A percentile compares a stretch with the other conserved stretches of the same genome.
Conservation (phyloP, 2,113 vertebrate species). For the Perognathus longimembris region DNA sequence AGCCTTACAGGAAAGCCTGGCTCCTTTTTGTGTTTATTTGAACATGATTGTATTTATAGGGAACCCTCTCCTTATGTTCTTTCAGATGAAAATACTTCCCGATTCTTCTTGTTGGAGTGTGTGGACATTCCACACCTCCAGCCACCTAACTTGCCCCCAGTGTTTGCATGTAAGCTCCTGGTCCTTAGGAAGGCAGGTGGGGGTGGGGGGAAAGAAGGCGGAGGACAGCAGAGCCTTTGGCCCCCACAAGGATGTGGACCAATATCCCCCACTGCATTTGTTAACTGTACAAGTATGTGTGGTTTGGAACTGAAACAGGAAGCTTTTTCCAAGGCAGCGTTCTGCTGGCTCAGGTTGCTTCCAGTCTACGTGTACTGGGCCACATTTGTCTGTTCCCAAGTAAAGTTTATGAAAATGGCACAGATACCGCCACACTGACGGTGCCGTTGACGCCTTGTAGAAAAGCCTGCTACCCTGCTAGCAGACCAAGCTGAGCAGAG, state of each 20-base stretch:
- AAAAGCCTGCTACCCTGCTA: background rate
- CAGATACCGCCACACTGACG: background rate
- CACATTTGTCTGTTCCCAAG: constrained; percentile 66
- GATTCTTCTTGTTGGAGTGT: constrained; percentile 27
- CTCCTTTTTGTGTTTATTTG: constrained; percentile 74
- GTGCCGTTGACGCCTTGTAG: background rate
- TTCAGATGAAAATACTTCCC: constrained; percentile 61
- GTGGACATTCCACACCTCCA: background rate
- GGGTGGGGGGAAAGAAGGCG: constrained; percentile 36
- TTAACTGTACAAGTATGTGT: constrained; percentile 86
- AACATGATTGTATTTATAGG: constrained; percentile 77
- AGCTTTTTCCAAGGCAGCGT: constrained; percentile 79
- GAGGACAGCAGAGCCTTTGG: constrained; percentile 78
- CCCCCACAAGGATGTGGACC: constrained; percentile 71
- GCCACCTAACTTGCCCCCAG: constrained; percentile 13
- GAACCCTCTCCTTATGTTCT: constrained; percentile 59
- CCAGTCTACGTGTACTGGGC: constrained; percentile 55
- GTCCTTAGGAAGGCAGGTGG: constrained; percentile 67
- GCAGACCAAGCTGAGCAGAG: background rate
- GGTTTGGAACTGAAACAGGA: constrained; percentile 84
- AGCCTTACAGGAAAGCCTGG: constrained; percentile 79
- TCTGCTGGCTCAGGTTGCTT: constrained; percentile 80
- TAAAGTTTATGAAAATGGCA: constrained; percentile 59
- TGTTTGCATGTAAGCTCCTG: background rate
- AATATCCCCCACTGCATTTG: constrained; percentile 77